Evolutionary conservation across 37 sponge, comb jelly and placozoan species (phyloP), one percentile per base, ranked within the genome.

Genomic region (Bolinopsis microptera): DNA sequence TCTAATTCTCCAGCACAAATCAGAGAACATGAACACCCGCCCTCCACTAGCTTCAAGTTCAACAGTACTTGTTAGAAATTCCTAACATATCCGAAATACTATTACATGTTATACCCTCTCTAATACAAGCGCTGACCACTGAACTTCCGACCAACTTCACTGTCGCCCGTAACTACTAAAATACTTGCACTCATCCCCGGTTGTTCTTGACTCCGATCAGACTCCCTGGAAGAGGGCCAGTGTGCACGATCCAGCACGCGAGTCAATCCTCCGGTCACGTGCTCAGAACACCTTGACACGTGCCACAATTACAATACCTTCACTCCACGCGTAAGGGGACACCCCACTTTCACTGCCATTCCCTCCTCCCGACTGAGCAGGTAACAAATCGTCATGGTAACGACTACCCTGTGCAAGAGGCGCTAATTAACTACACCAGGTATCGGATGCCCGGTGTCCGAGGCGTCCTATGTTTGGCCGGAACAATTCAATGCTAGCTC

Each of bases 401-500:
- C 26, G 30, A 24, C 22, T 2, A 21, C 80, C 80, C 80, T 1
- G 80, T 35, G 80, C 35, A 77, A 77, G 80, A 77, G 80, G 34
- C 80, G 80, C 9, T 77, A 77, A 77, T 77, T 77, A 77, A 9
- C 35, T 32, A 16, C 37, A 9, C 35, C 35, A 8, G 35, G 80
- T 32, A 35, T 31, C 5, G 61, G 61, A 48, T 48, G 61, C 61
- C 61, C 61, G 61, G 80, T 77, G 80, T 27, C 3, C 21, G 80
- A 77, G 80, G 80, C 80, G 80, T 27, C 35, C 24, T 77, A 27
- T 77, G 80, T 77, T 77, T 77, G 61, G 80, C 80, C 80, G 80
- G 80, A 77, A 77, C 80, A 77, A 77, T 77, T 77, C 80, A 77
- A 77, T 77, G 80, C 27, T 27, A 77, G 80, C 27, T 27, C 80